A percentile compares a stretch with the other conserved stretches of the same genome.
phyloP scores from a whole-genome alignment of 2,113 vertebrate species.

The Solea senegalensis region DNA sequence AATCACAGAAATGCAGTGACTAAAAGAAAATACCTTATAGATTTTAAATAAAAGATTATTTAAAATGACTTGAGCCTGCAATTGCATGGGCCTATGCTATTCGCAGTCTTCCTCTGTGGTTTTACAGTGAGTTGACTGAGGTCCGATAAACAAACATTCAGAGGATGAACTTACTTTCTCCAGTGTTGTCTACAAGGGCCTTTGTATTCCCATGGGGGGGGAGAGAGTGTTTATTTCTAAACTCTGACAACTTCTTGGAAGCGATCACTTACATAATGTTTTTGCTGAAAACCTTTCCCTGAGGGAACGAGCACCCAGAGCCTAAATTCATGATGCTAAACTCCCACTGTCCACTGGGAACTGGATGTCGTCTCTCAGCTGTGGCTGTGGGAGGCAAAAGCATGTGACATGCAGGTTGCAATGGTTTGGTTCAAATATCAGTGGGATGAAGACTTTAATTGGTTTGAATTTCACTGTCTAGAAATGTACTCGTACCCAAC shows the following conservation, averaged over 20 bases:
- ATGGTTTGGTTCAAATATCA: slow-evolving; percentile 29
- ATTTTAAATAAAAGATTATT: slow-evolving; percentile 4
- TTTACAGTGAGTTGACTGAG: slow-evolving; percentile 6
- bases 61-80: slow-evolving; percentile 13
- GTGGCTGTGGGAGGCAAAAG: slow-evolving; percentile 3
- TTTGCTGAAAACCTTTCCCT: slow-evolving; percentile 17
- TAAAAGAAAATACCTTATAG: neutral
- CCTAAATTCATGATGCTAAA: slow-evolving; percentile 4
- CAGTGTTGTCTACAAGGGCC: slow-evolving; percentile 14
- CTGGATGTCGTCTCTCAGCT: neutral
- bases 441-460: slow-evolving; percentile 30
- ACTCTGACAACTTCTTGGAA: slow-evolving; percentile 39
- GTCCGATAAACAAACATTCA: slow-evolving; percentile 25
- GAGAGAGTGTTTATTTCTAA: slow-evolving; percentile 31
- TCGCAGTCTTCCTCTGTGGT: neutral
- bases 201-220: slow-evolving; percentile 4
- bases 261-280: slow-evolving; percentile 36
- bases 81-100: neutral
- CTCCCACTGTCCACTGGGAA: slow-evolving; percentile 19
- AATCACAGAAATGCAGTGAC: neutral
- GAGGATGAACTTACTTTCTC: neutral
- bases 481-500: slow-evolving; percentile 24
- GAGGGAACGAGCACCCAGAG: slow-evolving; percentile 9
- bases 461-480: slow-evolving; percentile 37
- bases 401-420: slow-evolving; percentile 20